Evolutionary conservation across 2,113 vertebrate genomes (phyloP), one percentile per base, ranked within the genome.

Genomic region (Nothobranchius kuhntae): DNA sequence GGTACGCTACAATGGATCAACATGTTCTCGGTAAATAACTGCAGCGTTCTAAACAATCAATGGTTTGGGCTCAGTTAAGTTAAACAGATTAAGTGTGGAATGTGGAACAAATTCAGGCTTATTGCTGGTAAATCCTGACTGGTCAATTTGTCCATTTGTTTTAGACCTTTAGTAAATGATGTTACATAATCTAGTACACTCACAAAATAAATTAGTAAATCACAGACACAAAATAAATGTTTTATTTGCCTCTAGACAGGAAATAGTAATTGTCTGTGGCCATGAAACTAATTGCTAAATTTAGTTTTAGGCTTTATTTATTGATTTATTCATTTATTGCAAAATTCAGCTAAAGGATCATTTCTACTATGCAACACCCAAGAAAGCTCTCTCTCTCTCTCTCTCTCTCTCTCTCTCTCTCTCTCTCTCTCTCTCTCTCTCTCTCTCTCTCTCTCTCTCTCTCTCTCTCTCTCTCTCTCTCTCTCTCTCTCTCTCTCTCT

Each of bases 81-180:
- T 68, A 68, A 85, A 81, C 21, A 60, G 55, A 86, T 83, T 75
- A 82, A 12, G 12, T 9, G 12, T 63, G 62, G 73, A 77, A 81
- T 74, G 78, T 78, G 75, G 59, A 77, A 65, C 71, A n/a, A 75
- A 73, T 44, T 30, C 54, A 21, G 58, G 11, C 73, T 75, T 70
- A 3, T 44, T 71, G 57, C 65, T 74, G 67, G 65, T 58, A 40
- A 47, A 12, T 55, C 45, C 48, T 26, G 12, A 68, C 52, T 35
- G 61, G 36, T 21, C 45, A 0, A 60, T 66, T 67, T 17, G 36
- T 21, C 45, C 0, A 60, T 66, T 67, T 17, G 46, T 46, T 9
- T 9, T 11, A 30, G 52, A 61, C 7, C 7, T 46, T 9, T 67
- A 21, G 61, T 63, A 42, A 54, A 30, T 56, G 7, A 7, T 36